Percentiles rank a stretch among this genome's conserved stretches.
Conservation (phyloP, 2,797 vertebrate species). For the Picus viridis region DNA sequence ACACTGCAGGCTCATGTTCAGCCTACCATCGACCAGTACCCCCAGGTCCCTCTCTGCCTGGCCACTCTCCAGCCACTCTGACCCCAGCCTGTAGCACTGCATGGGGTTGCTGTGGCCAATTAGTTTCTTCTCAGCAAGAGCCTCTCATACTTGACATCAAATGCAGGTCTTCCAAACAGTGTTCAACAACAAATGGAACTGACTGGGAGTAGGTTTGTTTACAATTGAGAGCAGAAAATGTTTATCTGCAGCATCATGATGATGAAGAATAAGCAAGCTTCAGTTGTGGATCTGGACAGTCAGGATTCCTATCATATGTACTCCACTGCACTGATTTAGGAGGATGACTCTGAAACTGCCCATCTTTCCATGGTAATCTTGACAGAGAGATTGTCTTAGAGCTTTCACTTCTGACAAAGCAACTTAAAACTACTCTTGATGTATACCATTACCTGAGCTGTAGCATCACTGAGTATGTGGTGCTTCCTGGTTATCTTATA, state of each 20-base stretch:
- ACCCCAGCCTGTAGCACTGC: too few relatives aligned
- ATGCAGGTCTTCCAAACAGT: not conserved
- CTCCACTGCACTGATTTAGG: not conserved
- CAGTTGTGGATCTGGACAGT: not conserved
- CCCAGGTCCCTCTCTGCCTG: too few relatives aligned
- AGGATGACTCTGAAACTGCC: not conserved
- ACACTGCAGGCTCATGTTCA: too few relatives aligned
- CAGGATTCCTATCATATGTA: fast-evolving
- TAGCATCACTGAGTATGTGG: not conserved
- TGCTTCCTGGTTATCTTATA: not conserved
- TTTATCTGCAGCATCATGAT: not conserved
- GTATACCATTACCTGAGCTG: not conserved
- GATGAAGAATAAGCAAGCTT: too few relatives aligned
- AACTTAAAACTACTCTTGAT: not conserved
- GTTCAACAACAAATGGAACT: not conserved
- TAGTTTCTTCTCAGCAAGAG: not conserved
- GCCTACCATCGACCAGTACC: too few relatives aligned
- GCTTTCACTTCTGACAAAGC: not conserved
- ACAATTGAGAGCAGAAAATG: not conserved
- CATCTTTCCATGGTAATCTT: not conserved
- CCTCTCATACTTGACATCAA: not conserved
- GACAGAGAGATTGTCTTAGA: not conserved
- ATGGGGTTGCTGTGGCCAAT: too few relatives aligned
- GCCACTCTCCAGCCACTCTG: too few relatives aligned
- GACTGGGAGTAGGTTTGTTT: not conserved